Conservation (phyloP, 2,888 invertebrate species). For the Gasteruption jaculator region DNA sequence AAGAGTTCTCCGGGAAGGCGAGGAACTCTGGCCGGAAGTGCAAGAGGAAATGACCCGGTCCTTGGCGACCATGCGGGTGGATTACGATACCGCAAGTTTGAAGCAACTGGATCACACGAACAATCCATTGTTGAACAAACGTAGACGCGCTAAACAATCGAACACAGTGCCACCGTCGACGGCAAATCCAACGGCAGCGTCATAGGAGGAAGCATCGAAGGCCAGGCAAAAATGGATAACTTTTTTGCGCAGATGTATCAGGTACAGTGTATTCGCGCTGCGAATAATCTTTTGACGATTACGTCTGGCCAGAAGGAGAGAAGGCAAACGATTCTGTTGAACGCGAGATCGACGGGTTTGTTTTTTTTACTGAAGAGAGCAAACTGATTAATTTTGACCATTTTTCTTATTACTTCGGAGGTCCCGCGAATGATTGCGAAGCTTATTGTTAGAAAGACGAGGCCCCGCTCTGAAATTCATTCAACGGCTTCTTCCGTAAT, state of each 20-base stretch:
- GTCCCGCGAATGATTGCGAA: too few species aligned
- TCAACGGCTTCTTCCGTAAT: too few species aligned
- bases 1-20: slow-evolving; percentile 82
- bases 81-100: slow-evolving; percentile 85
- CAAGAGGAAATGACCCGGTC: slow-evolving; percentile 99
- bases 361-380: too few species aligned
- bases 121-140: slow-evolving; percentile 85
- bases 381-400: too few species aligned
- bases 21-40: slow-evolving; percentile 93
- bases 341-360: too few species aligned
- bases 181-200: slow-evolving; percentile 37
- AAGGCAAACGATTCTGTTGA: too few species aligned
- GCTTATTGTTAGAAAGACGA: too few species aligned
- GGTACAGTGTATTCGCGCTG: slow-evolving; percentile 29
- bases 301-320: slow-evolving; percentile 18
- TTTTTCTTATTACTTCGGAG: too few species aligned
- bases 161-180: slow-evolving; percentile 20
- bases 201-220: slow-evolving; percentile 30
- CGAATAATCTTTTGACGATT: slow-evolving; percentile 34
- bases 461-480: too few species aligned
- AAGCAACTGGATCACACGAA: slow-evolving; percentile 91
- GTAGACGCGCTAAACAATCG: slow-evolving; percentile 46
- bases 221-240: slow-evolving; percentile 26
- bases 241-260: slow-evolving; percentile 32
- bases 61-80: slow-evolving; percentile 96